These are phyloP conservation scores for Nomada ferruginata DNA, from an alignment of 2,888 invertebrate genomes.

Conservation along the genomic window DNA sequence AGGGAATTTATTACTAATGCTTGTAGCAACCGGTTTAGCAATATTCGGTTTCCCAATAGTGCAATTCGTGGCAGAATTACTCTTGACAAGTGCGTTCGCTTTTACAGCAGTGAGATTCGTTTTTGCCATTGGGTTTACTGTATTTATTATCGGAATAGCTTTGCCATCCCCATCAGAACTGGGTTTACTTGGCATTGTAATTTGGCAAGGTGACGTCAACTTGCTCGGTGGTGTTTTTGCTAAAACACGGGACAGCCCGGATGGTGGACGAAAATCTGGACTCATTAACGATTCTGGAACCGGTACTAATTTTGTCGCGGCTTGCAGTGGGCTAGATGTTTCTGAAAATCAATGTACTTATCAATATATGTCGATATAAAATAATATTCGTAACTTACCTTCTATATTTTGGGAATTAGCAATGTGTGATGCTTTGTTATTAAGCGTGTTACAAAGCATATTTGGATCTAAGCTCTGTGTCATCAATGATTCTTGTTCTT, in stretches of 20 bases:
- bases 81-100: conserved; percentile 76
- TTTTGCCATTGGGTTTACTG: conserved; percentile 78
- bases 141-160: conserved; percentile 77
- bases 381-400: conserved; percentile 66
- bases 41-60: conserved; percentile 74
- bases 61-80: conserved; percentile 79
- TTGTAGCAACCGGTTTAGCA: conserved; percentile 77
- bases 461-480: conserved; percentile 88
- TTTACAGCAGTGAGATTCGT: conserved; percentile 74
- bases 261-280: conserved; percentile 88
- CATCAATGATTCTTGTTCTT: conserved; percentile 85
- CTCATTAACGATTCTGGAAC: conserved; percentile 95
- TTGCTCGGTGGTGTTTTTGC: conserved; percentile 79
- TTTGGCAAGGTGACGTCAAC: conserved; percentile 79
- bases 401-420: conserved; percentile 75
- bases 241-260: conserved; percentile 78
- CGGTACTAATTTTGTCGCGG: conserved; percentile 94
- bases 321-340: conserved; percentile 88
- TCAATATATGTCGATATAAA: not conserved
- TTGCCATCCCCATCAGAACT: conserved; percentile 75
- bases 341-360: conserved; percentile 69
- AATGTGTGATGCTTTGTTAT: conserved; percentile 74
- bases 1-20: conserved; percentile 76
- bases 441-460: conserved; percentile 84
- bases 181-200: conserved; percentile 76